These are phyloP conservation scores for Volucella inanis DNA, from an alignment of 2,888 invertebrate genomes.

Conservation along the genomic window DNA sequence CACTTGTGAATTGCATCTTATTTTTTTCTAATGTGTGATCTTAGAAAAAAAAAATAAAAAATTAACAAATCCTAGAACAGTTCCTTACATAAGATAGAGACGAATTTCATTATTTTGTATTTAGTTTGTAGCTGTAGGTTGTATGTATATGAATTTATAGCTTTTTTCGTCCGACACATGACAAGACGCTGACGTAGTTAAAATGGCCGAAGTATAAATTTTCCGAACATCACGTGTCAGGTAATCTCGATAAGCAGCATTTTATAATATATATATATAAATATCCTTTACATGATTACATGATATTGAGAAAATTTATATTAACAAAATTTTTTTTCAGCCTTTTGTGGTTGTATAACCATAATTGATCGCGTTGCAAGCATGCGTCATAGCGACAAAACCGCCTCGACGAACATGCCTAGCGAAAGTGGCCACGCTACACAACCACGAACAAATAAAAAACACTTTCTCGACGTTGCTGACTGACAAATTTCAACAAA, in stretches of 20 bases:
- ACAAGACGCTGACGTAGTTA: slow-evolving; percentile 47
- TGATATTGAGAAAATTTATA: background rate
- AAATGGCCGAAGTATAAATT: slow-evolving; percentile 53
- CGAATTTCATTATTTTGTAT: too few relatives aligned
- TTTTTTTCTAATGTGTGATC: too few relatives aligned
- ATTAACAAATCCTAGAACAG: too few relatives aligned
- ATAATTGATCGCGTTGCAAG: slow-evolving; percentile 7
- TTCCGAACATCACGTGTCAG: slow-evolving; percentile 59
- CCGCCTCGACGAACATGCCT: background rate
- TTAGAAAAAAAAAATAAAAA: too few relatives aligned
- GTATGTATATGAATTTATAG: too few relatives aligned
- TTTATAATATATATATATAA: background rate
- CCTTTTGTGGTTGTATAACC: slow-evolving; percentile 30
- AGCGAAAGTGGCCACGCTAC: slow-evolving; percentile 22
- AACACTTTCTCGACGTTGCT: background rate
- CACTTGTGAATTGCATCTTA: too few relatives aligned
- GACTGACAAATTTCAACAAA: background rate
- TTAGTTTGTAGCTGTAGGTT: too few relatives aligned
- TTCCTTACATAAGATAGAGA: too few relatives aligned
- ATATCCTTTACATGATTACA: background rate
- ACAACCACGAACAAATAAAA: background rate
- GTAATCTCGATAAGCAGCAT: background rate
- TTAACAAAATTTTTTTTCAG: background rate
- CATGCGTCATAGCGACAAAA: slow-evolving; percentile 20
- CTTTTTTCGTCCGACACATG: slow-evolving; percentile 5